Conservation (phyloP, 2,113 vertebrate species). For the Choloepus hoffmanni region DNA sequence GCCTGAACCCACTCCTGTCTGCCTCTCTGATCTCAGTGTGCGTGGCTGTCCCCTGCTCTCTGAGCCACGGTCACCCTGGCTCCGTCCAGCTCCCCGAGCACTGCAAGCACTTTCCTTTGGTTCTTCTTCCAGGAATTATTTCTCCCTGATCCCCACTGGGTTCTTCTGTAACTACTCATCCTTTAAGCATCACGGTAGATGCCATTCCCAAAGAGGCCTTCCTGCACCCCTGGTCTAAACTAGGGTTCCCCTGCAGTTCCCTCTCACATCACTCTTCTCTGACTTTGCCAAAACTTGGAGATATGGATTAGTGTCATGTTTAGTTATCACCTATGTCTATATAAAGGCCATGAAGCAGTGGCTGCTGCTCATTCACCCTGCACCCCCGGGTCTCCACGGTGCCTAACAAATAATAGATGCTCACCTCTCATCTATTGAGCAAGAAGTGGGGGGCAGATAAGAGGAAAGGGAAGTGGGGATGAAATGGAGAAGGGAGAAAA, state of each 20-base stretch:
- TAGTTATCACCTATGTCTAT: neutral
- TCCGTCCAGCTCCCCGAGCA: neutral
- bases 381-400: neutral
- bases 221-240: neutral
- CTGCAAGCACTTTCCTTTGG: neutral
- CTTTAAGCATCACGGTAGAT: neutral
- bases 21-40: neutral
- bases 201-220: neutral
- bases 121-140: neutral
- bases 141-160: neutral
- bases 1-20: neutral
- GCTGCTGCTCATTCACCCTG: neutral
- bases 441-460: neutral
- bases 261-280: neutral
- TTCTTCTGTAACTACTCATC: neutral
- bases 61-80: neutral
- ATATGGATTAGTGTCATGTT: neutral
- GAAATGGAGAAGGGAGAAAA: neutral
- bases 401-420: neutral
- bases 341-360: neutral
- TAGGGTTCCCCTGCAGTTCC: neutral
- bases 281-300: neutral
- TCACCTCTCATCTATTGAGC: neutral
- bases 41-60: neutral
- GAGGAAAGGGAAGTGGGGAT: neutral